phyloP scores from a whole-genome alignment of 2,797 vertebrate genomes.

The Kryptopterus vitreolus region DNA sequence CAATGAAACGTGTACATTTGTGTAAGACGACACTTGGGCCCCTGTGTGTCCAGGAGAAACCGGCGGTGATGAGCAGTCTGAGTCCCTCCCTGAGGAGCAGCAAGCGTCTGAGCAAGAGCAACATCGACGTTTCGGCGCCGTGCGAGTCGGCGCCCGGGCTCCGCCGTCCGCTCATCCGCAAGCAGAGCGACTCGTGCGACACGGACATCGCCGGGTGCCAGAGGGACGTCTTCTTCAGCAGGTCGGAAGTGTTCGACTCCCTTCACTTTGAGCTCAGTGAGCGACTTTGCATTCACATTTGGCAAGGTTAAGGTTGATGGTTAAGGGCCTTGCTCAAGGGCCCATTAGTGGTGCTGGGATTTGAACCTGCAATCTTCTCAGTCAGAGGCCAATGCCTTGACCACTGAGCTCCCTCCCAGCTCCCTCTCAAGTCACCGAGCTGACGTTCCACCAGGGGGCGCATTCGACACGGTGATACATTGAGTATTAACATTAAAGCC shows the following conservation, averaged over 20 bases:
- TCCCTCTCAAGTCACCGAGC: too few species aligned
- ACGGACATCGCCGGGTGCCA: slow-evolving; percentile 80
- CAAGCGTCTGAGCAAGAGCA: slow-evolving; percentile 85
- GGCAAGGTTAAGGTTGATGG: too few species aligned
- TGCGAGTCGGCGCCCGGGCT: slow-evolving; percentile 70
- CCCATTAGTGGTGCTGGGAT: too few species aligned
- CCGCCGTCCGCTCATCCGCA: slow-evolving; percentile 73
- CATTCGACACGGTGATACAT: too few species aligned
- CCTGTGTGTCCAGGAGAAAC: slow-evolving; percentile 40
- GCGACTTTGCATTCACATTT: too few species aligned
- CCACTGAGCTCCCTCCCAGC: too few species aligned
- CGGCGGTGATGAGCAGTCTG: slow-evolving; percentile 31
- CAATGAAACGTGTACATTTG: too few species aligned
- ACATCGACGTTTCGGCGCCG: slow-evolving; percentile 81
- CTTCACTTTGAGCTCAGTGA: not conserved
- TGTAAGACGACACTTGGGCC: not conserved
- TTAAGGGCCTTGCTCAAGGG: too few species aligned
- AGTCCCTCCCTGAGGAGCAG: slow-evolving; percentile 75
- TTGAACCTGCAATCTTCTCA: too few species aligned
- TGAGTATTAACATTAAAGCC: too few species aligned
- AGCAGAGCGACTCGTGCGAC: slow-evolving; percentile 83
- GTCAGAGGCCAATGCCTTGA: too few species aligned
- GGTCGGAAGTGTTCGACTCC: slow-evolving; percentile 66
- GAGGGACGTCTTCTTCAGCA: slow-evolving; percentile 82
- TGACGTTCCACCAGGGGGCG: too few species aligned